These are phyloP conservation scores for Tillus elongatus DNA, from an alignment of 2,888 invertebrate species.

Conservation along the genomic window DNA sequence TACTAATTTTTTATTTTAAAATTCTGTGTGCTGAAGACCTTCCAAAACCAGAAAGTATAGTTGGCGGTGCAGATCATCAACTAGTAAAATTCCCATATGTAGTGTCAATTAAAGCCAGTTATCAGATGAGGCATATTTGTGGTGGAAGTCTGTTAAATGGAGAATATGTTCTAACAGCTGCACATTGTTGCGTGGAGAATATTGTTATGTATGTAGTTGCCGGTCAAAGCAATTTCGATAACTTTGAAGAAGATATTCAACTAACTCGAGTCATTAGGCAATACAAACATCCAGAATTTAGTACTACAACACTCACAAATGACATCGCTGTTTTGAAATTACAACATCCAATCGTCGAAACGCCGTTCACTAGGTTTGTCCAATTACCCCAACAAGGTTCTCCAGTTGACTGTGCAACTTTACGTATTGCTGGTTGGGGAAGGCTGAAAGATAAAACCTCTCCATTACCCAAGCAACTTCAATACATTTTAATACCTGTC, in stretches of 20 bases:
- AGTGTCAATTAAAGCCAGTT: neutral
- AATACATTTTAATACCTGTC: neutral
- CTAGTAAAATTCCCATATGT: neutral
- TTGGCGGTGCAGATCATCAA: too few species aligned
- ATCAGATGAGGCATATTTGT: neutral
- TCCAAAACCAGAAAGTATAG: too few species aligned
- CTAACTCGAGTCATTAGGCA: neutral
- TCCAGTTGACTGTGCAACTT: neutral
- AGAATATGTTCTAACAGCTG: neutral
- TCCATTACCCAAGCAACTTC: neutral
- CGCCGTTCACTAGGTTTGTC: slow-evolving; percentile 1
- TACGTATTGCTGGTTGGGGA: neutral
- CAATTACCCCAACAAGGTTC: neutral
- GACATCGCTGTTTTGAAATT: neutral
- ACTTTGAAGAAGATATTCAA: neutral
- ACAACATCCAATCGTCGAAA: neutral
- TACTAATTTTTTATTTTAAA: too few species aligned
- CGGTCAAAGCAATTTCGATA: neutral
- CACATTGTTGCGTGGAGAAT: neutral
- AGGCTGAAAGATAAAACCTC: neutral
- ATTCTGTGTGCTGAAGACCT: too few species aligned
- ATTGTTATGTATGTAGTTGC: neutral
- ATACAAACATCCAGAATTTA: neutral
- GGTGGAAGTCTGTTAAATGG: neutral
- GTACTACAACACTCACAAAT: neutral